These are phyloP conservation scores for Phaenicophaeus curvirostris DNA, from an alignment of 2,797 vertebrate species.

Conservation along the genomic window DNA sequence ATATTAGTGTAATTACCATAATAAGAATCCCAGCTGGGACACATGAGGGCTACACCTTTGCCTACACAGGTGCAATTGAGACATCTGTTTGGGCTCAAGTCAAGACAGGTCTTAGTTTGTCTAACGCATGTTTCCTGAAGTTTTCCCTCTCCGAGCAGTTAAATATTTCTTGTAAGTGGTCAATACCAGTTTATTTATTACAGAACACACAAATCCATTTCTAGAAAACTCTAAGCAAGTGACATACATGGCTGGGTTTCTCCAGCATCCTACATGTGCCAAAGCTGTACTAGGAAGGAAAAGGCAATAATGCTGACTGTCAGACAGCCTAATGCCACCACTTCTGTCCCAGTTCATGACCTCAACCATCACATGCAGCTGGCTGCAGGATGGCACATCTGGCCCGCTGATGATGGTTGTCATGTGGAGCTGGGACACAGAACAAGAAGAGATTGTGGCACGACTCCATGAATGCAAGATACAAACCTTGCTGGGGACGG, in stretches of 20 bases:
- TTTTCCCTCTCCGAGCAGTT: not conserved
- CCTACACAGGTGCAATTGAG: not conserved
- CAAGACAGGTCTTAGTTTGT: not conserved
- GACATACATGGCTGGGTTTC: not conserved
- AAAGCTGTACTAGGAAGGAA: not conserved
- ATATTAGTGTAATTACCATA: not conserved
- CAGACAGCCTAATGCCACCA: not conserved
- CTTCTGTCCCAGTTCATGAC: not conserved
- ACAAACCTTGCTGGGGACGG: not conserved
- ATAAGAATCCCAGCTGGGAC: not conserved
- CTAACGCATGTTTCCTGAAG: not conserved
- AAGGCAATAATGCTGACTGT: not conserved
- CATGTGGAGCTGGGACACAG: not conserved
- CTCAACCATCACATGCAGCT: not conserved
- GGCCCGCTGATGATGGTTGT: accelerated
- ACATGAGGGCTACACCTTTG: not conserved
- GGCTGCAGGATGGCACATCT: not conserved
- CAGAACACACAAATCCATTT: not conserved
- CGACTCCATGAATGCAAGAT: not conserved
- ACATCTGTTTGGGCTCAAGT: not conserved
- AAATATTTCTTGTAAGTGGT: not conserved
- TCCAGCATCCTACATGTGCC: not conserved
- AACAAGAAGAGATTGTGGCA: not conserved
- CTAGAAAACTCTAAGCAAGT: not conserved
- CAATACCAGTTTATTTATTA: not conserved